Evolutionary conservation across 64 coral and sea anemone genomes (phyloP), one percentile per base, ranked within the genome.

Genomic region (Hydrozoanthus tunicans): DNA sequence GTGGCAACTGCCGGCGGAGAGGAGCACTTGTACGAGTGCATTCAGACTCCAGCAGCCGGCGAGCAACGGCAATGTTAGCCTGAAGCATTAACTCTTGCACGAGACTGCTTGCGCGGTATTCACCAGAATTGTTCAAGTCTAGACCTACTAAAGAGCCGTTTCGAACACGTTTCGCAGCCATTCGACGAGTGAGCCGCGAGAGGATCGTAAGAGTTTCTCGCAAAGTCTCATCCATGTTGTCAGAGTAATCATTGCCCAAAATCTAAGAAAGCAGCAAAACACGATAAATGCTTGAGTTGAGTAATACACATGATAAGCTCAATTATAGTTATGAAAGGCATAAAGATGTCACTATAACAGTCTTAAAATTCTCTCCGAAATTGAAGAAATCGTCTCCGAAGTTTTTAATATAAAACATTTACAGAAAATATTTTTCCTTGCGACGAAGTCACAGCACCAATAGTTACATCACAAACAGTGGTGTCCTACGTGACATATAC

Each of bases 61-160:
- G 14, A 20, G 96, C 96, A 7, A 95, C 94, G 32, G 91, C 91
- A 70, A 83, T 77, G 92, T 98, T 95, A 15, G 94, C 79, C 24
- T 92, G 67, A 8, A 95, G 67, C 96, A 98, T 95, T 1, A 98
- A 61, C 53, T 98, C 93, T 52, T 98, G 94, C 1, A 98, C 85
- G 17, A 98, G 95, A 71, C 81, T 93, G 3, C 62, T 73, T 11
- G 94, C 77, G 53, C 79, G 91, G 4, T 54, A 79, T 24, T 70
- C 73, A 52, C 59, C 75, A 15, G 60, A 71, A 20, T 77, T 43
- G 13, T 23, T 70, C 10, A 75, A 6, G 3, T 92, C 81, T 59
- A 92, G 53, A 6, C 69, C 63, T 7, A 85, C 56, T 26, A 93
- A 58, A 53, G 81, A 98, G 51, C 96, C 96, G 11, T 62, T 65